Base-by-base conservation (phyloP, 1,140 invertebrate species). In the Zaprionus tsacasi region DNA sequence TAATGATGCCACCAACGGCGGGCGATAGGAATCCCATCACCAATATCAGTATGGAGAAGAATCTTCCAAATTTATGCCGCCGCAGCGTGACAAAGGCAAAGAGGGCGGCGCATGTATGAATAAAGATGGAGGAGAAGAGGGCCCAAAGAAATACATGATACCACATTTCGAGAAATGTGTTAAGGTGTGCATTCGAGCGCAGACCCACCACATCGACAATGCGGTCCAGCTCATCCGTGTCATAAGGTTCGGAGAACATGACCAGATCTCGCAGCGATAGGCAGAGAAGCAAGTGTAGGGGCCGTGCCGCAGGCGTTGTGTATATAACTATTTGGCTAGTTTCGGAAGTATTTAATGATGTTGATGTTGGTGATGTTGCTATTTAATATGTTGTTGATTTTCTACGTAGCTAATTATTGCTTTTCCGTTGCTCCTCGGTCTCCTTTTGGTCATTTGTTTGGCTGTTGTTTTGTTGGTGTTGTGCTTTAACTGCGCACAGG, bases 41-140 rank as follows among this genome's bases (percentile, higher is more conserved):
- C 68, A 98, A 93, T 75, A 99, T 97, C 60, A 97, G 93, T 61
- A 98, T 94, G 36, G 98, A 97, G 92, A 98, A 98, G 94, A 98
- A 99, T 87, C 97, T 97, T 65, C 98, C 98, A 93, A 97, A 96
- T 93, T 97, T 97, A 92, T 99, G 98, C 94, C 98, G 98, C 38
- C 97, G 94, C 60, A 99, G 93, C 58, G 97, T 98, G 48, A 95
- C 95, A 93, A 99, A 98, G 21, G 98, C 97, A 76, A 99, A 97
- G 17, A 96, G 92, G n/a, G 96, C 97, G 67, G 97, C 98, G 86
- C 97, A 96, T 17, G 96, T 95, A 93, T 99, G 98, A 55, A 99
- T 97, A 91, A 99, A 95, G 85, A 98, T 95, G 25, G 98, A 99
- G 13, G 98, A 98, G 92, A 98, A 97, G 80, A 99, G 93, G 15